phyloP scores from a whole-genome alignment of 1,140 invertebrate genomes.

The Bombus soroeensis region DNA sequence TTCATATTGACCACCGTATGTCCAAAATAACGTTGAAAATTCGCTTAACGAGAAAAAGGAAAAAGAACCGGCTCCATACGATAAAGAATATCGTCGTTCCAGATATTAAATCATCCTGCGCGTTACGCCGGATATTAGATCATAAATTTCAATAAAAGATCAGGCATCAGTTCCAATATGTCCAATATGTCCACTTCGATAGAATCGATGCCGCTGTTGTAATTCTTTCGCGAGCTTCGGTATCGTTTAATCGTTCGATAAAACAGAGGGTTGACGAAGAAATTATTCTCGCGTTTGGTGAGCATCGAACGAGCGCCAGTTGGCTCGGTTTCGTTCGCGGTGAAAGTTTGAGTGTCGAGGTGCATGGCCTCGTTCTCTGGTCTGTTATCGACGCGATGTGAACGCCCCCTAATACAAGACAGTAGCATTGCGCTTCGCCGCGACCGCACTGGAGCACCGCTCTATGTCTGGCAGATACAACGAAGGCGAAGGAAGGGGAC shows the following conservation, averaged over 20 bases:
- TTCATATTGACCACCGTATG: slow-evolving; percentile 18
- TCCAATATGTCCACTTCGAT: background rate
- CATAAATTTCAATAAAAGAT: too few species aligned
- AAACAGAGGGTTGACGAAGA: slow-evolving; percentile 15
- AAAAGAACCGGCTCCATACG: too few species aligned
- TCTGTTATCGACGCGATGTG: slow-evolving; percentile 56
- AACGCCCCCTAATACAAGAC: slow-evolving; percentile 63
- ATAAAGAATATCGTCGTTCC: too few species aligned
- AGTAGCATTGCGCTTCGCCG: slow-evolving; percentile 55
- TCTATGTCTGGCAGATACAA: slow-evolving; percentile 40
- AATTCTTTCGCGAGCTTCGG: background rate
- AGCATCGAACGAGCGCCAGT: slow-evolving; percentile 21
- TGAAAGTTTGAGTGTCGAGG: slow-evolving; percentile 78
- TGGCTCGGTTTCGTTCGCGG: slow-evolving; percentile 62
- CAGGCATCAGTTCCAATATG: too few species aligned
- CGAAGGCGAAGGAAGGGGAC: slow-evolving; percentile 12
- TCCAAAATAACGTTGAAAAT: background rate
- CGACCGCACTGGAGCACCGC: slow-evolving; percentile 6
- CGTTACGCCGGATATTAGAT: too few species aligned
- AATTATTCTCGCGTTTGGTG: slow-evolving; percentile 26
- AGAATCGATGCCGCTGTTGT: background rate
- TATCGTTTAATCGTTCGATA: background rate
- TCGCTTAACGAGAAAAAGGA: too few species aligned
- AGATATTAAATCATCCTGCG: too few species aligned
- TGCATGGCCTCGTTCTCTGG: slow-evolving; percentile 74